These are phyloP conservation scores for Pipistrellus nathusii DNA, from an alignment of 2,797 vertebrate genomes.

Conservation along the genomic window DNA sequence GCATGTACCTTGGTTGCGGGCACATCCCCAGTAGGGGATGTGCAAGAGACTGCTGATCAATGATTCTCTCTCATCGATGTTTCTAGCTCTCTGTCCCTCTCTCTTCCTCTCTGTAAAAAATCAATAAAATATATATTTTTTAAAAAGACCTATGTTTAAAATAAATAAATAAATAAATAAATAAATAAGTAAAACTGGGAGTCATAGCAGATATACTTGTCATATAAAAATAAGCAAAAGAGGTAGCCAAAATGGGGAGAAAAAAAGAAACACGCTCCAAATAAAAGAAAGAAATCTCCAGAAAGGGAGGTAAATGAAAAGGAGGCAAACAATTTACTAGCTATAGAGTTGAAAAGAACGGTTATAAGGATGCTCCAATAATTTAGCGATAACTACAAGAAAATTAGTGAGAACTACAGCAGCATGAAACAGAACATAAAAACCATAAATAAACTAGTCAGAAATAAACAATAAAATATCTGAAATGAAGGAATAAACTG, in stretches of 20 bases:
- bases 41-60: no score
- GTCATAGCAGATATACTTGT: not conserved
- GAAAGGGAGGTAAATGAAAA: not conserved
- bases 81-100: no score
- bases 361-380: not conserved
- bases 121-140: no score
- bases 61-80: no score
- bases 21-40: no score
- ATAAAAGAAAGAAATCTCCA: not conserved
- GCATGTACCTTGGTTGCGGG: no score
- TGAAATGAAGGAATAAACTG: not conserved
- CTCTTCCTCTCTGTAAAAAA: no score
- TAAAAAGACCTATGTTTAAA: no score
- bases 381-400: not conserved
- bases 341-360: not conserved
- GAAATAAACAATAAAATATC: not conserved
- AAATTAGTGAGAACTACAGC: not conserved
- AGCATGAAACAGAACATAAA: not conserved
- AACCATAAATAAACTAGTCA: not conserved
- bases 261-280: not conserved
- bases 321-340: not conserved
- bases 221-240: not conserved
- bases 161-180: no score
- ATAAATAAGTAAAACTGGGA: not conserved
- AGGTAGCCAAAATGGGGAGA: not conserved